These are phyloP conservation scores for Phrynocephalus forsythii DNA, from an alignment of 2,797 vertebrate species.

Conservation along the genomic window DNA sequence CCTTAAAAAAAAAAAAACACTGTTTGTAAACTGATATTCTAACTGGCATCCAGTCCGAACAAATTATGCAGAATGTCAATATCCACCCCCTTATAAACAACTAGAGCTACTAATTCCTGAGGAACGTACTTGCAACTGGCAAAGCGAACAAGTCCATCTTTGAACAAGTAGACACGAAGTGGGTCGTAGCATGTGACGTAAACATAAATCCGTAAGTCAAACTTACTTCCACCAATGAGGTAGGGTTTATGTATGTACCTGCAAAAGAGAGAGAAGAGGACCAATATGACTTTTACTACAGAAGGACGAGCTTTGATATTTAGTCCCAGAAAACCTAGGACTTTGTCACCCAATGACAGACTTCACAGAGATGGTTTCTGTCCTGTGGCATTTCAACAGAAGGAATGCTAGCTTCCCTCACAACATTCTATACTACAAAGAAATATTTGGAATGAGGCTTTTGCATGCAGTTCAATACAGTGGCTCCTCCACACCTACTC, in stretches of 20 bases:
- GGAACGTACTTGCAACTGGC: conserved; percentile 96
- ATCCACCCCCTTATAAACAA: neutral
- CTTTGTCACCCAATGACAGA: neutral
- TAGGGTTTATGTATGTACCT: conserved; percentile 98
- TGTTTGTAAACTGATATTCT: neutral
- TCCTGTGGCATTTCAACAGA: neutral
- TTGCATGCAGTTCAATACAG: neutral
- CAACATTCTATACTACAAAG: neutral
- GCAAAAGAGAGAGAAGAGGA: conserved; percentile 24
- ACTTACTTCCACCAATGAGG: conserved; percentile 97
- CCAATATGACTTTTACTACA: rapidly evolving
- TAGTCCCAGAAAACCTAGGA: neutral
- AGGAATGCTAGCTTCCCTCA: neutral
- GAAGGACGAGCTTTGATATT: neutral
- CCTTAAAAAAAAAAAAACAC: too few relatives aligned
- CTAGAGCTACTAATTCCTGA: neutral
- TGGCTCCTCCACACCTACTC: neutral
- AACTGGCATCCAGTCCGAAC: neutral
- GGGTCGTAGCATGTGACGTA: conserved; percentile 95
- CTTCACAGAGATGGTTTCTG: neutral
- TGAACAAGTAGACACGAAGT: conserved; percentile 93
- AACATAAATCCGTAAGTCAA: conserved; percentile 96
- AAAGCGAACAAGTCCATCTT: conserved; percentile 95
- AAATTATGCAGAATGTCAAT: neutral
- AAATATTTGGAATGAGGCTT: neutral